Evolutionary conservation across 2,113 vertebrate genomes (phyloP).

Genomic region (Oryzias melastigma): DNA sequence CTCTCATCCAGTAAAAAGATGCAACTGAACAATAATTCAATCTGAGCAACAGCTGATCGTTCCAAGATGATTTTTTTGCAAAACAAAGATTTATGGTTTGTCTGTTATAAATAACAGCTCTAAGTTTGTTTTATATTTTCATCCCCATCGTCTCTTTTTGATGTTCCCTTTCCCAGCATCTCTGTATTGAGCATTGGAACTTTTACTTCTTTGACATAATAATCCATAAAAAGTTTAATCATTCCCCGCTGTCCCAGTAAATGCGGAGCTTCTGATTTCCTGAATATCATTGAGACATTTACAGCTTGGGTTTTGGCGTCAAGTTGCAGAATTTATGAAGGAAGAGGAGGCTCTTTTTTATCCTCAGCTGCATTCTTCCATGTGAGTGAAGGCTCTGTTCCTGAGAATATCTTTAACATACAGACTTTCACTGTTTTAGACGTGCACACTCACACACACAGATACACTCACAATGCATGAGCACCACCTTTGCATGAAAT

Average conservation of each 20-base stretch:
- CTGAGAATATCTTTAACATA: constrained; percentile 9
- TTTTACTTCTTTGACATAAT: constrained; percentile 1
- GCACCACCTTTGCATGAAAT: constrained; percentile 51
- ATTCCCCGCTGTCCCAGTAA: background rate
- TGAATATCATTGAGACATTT: constrained; percentile 32
- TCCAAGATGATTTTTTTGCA: too few relatives aligned
- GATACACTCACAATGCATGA: constrained; percentile 1
- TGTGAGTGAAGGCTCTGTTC: constrained; percentile 26
- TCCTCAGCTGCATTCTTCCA: constrained; percentile 19
- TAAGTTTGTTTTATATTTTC: too few relatives aligned
- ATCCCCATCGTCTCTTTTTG: too few relatives aligned
- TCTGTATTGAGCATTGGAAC: too few relatives aligned
- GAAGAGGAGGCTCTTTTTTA: constrained; percentile 18
- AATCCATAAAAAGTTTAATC: constrained; percentile 34
- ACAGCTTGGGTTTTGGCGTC: constrained; percentile 20
- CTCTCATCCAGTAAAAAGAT: too few relatives aligned
- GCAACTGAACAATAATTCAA: too few relatives aligned
- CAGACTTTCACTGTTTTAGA: background rate
- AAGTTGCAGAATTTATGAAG: constrained; percentile 2
- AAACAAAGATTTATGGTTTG: too few relatives aligned
- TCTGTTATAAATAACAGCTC: too few relatives aligned
- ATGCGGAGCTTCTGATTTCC: constrained; percentile 18
- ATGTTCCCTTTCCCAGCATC: too few relatives aligned
- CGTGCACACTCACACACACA: constrained; percentile 1
- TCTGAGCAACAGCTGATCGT: too few relatives aligned